These are phyloP conservation scores for Hydropsyche tenuis DNA, from an alignment of 1,140 invertebrate species.

Conservation along the genomic window DNA sequence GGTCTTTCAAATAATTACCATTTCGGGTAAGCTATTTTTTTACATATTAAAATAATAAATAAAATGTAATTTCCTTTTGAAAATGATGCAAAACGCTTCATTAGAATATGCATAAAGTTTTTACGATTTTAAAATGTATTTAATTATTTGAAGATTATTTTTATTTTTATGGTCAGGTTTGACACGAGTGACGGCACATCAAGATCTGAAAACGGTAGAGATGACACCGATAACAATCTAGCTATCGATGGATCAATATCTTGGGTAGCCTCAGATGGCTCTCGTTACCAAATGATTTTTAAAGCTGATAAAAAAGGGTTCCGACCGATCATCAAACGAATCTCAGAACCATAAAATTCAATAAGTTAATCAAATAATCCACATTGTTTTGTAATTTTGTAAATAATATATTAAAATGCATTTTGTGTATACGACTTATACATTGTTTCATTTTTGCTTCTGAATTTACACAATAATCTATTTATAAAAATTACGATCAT, in stretches of 20 bases:
- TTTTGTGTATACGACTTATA: no score
- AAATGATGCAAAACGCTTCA: neutral
- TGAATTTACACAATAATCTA: no score
- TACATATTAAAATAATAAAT: neutral
- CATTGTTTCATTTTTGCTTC: no score
- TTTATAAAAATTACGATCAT: no score
- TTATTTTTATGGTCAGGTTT: conserved; percentile 57
- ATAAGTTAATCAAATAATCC: no score
- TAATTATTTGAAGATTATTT: neutral
- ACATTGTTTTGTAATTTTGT: neutral
- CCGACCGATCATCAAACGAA: conserved; percentile 66
- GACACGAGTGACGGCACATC: conserved; percentile 72
- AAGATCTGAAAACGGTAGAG: conserved; percentile 67
- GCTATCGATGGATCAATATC: conserved; percentile 67
- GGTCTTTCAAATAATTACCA: conserved; percentile 42
- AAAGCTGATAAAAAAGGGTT: conserved; percentile 81
- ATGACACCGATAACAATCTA: conserved; percentile 67
- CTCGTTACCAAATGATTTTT: conserved; percentile 75
- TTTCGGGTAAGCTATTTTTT: conserved; percentile 37
- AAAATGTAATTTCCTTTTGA: neutral
- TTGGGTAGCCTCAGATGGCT: conserved; percentile 73
- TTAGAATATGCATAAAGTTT: no score
- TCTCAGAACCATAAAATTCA: conserved; percentile 35
- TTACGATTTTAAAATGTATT: neutral
- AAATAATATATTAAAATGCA: no score